phyloP scores from a whole-genome alignment of 2,113 vertebrate genomes.

The Myodes glareolus region DNA sequence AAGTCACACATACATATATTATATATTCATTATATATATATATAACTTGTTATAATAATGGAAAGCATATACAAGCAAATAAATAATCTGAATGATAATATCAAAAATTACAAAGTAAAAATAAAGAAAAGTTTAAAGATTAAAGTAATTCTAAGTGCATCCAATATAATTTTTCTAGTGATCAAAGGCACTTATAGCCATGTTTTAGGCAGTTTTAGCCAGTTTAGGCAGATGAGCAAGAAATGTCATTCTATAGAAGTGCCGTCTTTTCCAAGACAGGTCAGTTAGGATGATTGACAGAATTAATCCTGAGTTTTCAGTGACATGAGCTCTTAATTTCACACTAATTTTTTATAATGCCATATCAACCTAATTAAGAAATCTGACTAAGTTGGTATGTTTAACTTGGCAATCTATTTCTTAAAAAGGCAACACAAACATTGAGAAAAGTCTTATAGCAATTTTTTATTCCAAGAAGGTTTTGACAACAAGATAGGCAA shows the following conservation, averaged over 20 bases:
- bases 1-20: not conserved
- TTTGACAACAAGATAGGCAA: not conserved
- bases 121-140: not conserved
- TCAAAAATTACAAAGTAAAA: conserved; percentile 24
- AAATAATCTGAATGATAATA: not conserved
- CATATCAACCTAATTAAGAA: conserved; percentile 2
- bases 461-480: not conserved
- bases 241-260: not conserved
- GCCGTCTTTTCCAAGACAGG: not conserved
- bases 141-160: conserved; percentile 40
- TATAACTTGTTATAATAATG: conserved; percentile 40
- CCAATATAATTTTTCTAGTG: not conserved
- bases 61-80: conserved; percentile 7
- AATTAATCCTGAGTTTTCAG: not conserved
- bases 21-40: not conserved
- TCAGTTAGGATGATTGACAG: not conserved
- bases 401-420: conserved; percentile 15
- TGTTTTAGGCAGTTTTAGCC: not conserved
- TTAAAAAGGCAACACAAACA: not conserved
- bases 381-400: not conserved
- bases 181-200: not conserved
- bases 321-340: not conserved
- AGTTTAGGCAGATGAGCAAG: too few relatives aligned
- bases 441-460: not conserved
- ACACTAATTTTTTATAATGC: not conserved